Conservation (phyloP, 2,888 invertebrate genomes). For the Sinopyrophorus schimmeli region DNA sequence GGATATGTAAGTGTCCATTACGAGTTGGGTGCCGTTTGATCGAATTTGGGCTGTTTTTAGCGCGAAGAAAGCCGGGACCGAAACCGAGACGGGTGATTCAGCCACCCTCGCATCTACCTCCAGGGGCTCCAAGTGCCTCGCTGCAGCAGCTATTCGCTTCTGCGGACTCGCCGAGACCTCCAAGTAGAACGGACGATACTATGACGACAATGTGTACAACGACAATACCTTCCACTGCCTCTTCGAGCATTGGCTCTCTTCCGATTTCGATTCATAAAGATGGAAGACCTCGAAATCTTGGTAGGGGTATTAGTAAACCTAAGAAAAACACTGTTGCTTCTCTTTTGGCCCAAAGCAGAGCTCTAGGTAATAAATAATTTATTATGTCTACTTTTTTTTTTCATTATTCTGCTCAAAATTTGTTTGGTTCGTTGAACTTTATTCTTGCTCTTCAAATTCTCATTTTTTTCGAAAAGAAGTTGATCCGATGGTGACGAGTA, state of each 20-base stretch:
- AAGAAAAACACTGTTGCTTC: conserved; percentile 93
- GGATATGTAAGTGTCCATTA: conserved; percentile 57
- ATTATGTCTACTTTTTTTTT: conserved; percentile 2
- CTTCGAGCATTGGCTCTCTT: conserved; percentile 34
- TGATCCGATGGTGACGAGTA: no score
- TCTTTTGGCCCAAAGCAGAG: conserved; percentile 81
- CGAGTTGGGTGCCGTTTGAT: background rate
- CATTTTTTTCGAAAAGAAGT: no score
- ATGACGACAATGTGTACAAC: conserved; percentile 30
- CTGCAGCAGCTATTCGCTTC: conserved; percentile 62
- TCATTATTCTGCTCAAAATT: no score
- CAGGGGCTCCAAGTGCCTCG: conserved; percentile 59
- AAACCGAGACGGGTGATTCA: conserved; percentile 66
- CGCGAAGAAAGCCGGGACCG: conserved; percentile 75
- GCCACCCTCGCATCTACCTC: conserved; percentile 53
- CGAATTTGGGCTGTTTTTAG: conserved; percentile 57
- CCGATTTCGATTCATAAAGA: conserved; percentile 61
- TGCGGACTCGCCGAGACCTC: conserved; percentile 63
- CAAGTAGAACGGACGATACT: conserved; percentile 55
- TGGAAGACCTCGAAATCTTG: conserved; percentile 80
- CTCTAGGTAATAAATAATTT: conserved; percentile 61
- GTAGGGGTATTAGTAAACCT: conserved; percentile 85
- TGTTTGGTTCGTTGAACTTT: background rate
- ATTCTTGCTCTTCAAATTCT: background rate
- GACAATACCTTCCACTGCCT: conserved; percentile 35